A percentile compares a stretch with the other conserved stretches of the same genome.
phyloP scores from a whole-genome alignment of 2,113 vertebrate genomes.

The Peucedramus taeniatus region DNA sequence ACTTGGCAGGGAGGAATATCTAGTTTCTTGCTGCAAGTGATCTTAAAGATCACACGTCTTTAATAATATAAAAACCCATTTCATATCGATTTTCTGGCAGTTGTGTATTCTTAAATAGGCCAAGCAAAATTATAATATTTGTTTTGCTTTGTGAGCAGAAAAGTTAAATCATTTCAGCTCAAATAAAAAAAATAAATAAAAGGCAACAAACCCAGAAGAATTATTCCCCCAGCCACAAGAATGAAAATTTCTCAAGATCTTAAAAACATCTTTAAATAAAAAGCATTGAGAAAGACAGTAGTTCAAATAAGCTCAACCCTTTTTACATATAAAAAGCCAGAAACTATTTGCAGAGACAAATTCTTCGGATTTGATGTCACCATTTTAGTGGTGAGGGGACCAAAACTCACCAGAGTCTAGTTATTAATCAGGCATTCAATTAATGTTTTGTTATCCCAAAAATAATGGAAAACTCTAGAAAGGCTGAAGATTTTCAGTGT shows the following conservation, averaged over 20 bases:
- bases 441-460: background rate
- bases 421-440: background rate
- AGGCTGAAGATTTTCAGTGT: background rate
- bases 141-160: background rate
- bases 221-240: background rate
- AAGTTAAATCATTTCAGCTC: background rate
- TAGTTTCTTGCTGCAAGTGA: background rate
- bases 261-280: conserved; percentile 25
- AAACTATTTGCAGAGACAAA: background rate
- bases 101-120: background rate
- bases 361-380: background rate
- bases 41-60: background rate
- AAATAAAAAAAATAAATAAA: background rate
- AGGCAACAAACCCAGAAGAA: background rate
- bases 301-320: background rate
- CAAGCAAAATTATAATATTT: background rate
- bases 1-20: background rate
- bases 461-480: background rate
- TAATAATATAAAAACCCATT: background rate
- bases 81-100: background rate
- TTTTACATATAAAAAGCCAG: background rate
- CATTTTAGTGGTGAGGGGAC: background rate
- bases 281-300: background rate
- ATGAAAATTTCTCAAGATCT: background rate
- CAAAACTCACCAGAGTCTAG: background rate